These are phyloP conservation scores for Bergia sp. DNA, from an alignment of 92 coral and sea anemone species.

Conservation along the genomic window DNA sequence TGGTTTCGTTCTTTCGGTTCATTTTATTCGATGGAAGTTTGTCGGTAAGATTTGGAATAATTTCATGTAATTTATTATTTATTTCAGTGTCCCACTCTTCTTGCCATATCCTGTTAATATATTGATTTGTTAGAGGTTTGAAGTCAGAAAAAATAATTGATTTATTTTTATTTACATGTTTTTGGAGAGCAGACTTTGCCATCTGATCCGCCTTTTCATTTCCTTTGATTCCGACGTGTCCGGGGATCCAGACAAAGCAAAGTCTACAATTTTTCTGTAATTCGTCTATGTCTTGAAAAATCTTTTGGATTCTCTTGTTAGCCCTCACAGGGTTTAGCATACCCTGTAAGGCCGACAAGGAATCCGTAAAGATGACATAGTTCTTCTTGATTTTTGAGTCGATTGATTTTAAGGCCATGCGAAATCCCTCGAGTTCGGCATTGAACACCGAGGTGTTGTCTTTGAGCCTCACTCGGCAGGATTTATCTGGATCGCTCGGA, in stretches of 20 bases:
- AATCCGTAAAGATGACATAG: too few species aligned
- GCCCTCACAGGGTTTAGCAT: too few species aligned
- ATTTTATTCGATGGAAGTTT: neutral
- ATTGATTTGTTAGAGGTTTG: constrained; percentile 1
- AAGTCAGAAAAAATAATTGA: constrained; percentile 1
- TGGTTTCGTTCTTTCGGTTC: neutral
- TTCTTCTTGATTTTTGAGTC: too few species aligned
- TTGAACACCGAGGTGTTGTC: too few species aligned
- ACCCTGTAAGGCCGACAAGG: too few species aligned
- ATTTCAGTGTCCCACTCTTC: constrained; percentile 15
- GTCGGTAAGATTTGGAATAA: neutral
- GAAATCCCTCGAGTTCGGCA: too few species aligned
- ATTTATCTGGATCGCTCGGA: too few species aligned
- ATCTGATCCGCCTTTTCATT: constrained; percentile 29
- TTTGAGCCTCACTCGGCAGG: too few species aligned
- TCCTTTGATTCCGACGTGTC: constrained; percentile 36
- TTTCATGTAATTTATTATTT: too few species aligned
- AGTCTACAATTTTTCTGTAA: constrained; percentile 14
- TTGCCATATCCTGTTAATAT: constrained; percentile 25
- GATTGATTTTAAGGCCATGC: too few species aligned
- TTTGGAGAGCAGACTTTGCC: neutral
- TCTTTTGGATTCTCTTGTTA: neutral
- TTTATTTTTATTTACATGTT: neutral
- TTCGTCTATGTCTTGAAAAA: neutral
- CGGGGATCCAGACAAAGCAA: constrained; percentile 36